phyloP scores from a whole-genome alignment of 2,888 invertebrate species.

The Antitype chi region DNA sequence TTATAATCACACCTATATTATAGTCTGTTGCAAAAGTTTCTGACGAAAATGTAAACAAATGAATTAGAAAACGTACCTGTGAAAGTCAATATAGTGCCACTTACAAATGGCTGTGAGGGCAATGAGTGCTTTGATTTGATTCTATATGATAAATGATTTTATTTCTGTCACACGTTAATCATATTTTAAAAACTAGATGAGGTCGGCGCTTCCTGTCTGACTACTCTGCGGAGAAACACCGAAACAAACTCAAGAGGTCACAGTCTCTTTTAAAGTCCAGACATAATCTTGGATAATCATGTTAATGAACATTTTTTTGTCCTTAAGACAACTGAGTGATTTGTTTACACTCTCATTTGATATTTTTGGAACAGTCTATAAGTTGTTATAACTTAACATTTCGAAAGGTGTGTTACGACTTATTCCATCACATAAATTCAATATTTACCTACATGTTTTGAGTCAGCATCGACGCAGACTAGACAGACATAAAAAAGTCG shows the following conservation, averaged over 20 bases:
- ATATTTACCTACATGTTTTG: slow-evolving; percentile 13
- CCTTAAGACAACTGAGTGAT: too few species aligned
- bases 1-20: not conserved
- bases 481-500: slow-evolving; percentile 16
- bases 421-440: not conserved
- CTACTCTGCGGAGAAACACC: too few species aligned
- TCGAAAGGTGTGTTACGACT: not conserved
- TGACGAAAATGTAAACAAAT: not conserved
- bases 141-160: not conserved
- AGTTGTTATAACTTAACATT: not conserved
- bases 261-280: too few species aligned
- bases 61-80: not conserved
- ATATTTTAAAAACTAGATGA: too few species aligned
- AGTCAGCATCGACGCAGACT: not conserved
- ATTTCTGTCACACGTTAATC: too few species aligned
- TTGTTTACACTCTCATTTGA: not conserved
- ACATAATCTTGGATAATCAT: too few species aligned
- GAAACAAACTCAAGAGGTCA: too few species aligned
- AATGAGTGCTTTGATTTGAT: not conserved
- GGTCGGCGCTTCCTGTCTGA: too few species aligned
- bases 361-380: not conserved
- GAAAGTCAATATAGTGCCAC: not conserved
- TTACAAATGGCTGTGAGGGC: not conserved
- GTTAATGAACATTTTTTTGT: too few species aligned
- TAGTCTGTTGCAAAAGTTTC: not conserved